Base-by-base conservation (phyloP, 2,888 invertebrate species). In the Oxyscelio sp. region DNA sequence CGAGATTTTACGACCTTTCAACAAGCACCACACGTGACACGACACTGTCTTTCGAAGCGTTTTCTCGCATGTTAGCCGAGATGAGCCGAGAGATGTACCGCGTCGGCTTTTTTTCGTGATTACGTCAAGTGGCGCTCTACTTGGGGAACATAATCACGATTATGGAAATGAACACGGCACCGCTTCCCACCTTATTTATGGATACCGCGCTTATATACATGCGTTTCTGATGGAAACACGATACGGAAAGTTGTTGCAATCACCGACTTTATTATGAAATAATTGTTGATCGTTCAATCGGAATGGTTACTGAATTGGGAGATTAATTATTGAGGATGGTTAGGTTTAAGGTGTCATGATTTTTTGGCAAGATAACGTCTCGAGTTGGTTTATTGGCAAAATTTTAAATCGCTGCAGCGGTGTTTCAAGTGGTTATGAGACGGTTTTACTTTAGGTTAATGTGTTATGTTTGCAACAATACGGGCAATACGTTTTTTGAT, bases 91-190 rank as follows among this genome's bases (percentile, higher is more conserved):
- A 61, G 75, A 61, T 61, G 74, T 56, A 68, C 68, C 45, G 54
- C 43, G 45, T 22, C 50, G n/a, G 48, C 38, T 59, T 71, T 82
- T 70, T 77, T 71, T 58, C 70, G 38, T 22, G 71, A 58, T 77
- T 71, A 66, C 77, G 83, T 73, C 77, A 83, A 83, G 71, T 73
- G 75, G 83, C 77, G 83, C 77, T 83, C 82, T 58, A 82, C 82
- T 82, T 82, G 70, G 71, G 59, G 45, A 77, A 77, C 75, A 82
- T 77, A 82, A 82, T 77, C 75, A 71, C 68, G 71, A 75, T 82
- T 71, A 82, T 75, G 71, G 82, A 82, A 75, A 82, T 82, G 75
- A 82, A 77, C 75, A 63, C 58, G 77, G 65, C 45, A 59, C 66
- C 43, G 54, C 74, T 81, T 74, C 66, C 61, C 66, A 81, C 68